These are phyloP conservation scores for Diarsia mendica DNA, from an alignment of 2,888 invertebrate species.

Conservation along the genomic window DNA sequence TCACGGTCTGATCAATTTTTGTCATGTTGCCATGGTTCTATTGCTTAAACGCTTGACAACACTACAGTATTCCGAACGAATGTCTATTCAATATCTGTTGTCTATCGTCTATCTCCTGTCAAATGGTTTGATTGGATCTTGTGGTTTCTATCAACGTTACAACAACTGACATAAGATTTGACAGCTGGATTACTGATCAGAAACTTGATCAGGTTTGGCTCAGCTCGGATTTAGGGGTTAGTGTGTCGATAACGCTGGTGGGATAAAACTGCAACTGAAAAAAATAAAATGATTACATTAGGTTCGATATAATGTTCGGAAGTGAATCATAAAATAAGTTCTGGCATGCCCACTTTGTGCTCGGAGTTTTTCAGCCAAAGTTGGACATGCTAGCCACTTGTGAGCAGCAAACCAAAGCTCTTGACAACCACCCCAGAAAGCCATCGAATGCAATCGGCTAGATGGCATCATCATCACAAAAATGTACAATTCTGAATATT, in stretches of 20 bases:
- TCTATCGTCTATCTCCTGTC: conserved; percentile 26
- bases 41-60: background rate
- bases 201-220: background rate
- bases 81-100: conserved; percentile 2
- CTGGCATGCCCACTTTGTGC: too few species aligned
- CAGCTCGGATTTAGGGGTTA: background rate
- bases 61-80: background rate
- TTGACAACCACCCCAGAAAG: too few species aligned
- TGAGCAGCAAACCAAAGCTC: too few species aligned
- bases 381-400: too few species aligned
- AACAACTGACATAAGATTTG: conserved; percentile 24
- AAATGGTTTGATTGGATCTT: conserved; percentile 35
- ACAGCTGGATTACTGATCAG: conserved; percentile 19
- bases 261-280: background rate
- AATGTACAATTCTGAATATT: background rate
- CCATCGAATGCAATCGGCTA: too few species aligned
- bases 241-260: background rate
- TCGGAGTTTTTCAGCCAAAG: too few species aligned
- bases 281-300: background rate
- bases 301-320: background rate
- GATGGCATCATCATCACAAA: too few species aligned
- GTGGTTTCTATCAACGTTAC: conserved; percentile 12
- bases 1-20: background rate
- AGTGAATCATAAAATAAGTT: background rate
- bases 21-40: background rate